Percentiles rank a stretch among this genome's conserved stretches.
These are phyloP conservation scores for Thecophora atra DNA, from an alignment of 2,888 invertebrate species.

Conservation along the genomic window DNA sequence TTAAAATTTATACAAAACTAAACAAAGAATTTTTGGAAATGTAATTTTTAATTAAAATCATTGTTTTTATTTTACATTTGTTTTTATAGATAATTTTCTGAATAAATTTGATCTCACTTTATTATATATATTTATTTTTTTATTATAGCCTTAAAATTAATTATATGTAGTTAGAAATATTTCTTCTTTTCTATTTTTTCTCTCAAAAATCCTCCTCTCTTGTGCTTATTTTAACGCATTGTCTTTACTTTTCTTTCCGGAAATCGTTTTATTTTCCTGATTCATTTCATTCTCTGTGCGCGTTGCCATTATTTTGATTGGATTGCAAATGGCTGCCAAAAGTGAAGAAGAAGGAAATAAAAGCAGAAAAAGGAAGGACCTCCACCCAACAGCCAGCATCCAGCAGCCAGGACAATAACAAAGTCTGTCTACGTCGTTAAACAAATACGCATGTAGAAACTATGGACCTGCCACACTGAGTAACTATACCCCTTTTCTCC, in stretches of 20 bases:
- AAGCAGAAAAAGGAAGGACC: neutral
- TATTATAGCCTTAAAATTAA: too few species aligned
- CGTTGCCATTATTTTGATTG: neutral
- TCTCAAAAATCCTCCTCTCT: too few species aligned
- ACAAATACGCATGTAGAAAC: conserved; percentile 2
- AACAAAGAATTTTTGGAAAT: neutral
- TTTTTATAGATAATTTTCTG: neutral
- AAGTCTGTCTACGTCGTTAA: neutral
- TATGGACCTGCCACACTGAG: neutral
- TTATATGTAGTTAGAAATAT: too few species aligned
- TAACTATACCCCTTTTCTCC: neutral
- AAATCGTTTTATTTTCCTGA: neutral
- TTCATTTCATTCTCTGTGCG: neutral
- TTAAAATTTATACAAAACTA: too few species aligned
- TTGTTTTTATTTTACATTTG: neutral
- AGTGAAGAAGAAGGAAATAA: neutral
- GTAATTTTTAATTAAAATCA: neutral
- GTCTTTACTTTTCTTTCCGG: too few species aligned
- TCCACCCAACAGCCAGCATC: neutral
- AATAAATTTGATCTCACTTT: too few species aligned
- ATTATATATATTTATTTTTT: too few species aligned
- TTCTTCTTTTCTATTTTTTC: too few species aligned
- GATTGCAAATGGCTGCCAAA: neutral
- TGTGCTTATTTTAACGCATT: too few species aligned
- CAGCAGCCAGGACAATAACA: neutral